These are phyloP conservation scores for Pegoplata infirma DNA, from an alignment of 2,888 invertebrate species.

Conservation along the genomic window DNA sequence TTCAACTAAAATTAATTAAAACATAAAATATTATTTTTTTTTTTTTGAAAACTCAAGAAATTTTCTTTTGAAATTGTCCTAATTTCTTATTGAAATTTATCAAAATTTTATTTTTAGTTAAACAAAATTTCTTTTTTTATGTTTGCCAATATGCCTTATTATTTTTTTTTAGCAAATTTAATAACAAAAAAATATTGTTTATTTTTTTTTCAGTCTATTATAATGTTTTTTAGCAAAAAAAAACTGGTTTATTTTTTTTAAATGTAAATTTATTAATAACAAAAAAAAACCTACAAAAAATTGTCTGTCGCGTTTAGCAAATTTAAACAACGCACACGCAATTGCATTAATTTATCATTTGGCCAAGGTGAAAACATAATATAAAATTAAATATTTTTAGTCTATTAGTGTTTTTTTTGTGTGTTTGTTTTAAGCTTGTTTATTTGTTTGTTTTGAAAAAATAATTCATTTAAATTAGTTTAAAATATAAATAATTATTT, in stretches of 20 bases:
- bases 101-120: not conserved
- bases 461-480: constrained; percentile 6
- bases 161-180: too few species aligned
- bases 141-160: not conserved
- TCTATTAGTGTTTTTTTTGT: constrained; percentile 1
- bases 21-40: not conserved
- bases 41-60: not conserved
- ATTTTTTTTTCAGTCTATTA: not conserved
- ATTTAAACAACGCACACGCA: not conserved
- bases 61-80: not conserved
- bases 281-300: not conserved
- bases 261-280: not conserved
- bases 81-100: not conserved
- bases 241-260: not conserved
- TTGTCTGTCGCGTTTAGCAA: not conserved
- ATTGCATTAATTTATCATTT: constrained; percentile 35
- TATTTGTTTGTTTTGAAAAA: constrained; percentile 23
- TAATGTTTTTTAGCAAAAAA: not conserved
- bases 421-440: constrained; percentile 1
- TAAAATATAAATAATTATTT: constrained; percentile 12
- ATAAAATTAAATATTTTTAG: not conserved
- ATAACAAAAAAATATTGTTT: not conserved
- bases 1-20: not conserved
- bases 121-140: not conserved
- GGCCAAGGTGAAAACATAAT: constrained; percentile 30